Evolutionary conservation across 2,888 invertebrate genomes (phyloP), one percentile per base, ranked within the genome.

Genomic region (Chorisops tibialis): DNA sequence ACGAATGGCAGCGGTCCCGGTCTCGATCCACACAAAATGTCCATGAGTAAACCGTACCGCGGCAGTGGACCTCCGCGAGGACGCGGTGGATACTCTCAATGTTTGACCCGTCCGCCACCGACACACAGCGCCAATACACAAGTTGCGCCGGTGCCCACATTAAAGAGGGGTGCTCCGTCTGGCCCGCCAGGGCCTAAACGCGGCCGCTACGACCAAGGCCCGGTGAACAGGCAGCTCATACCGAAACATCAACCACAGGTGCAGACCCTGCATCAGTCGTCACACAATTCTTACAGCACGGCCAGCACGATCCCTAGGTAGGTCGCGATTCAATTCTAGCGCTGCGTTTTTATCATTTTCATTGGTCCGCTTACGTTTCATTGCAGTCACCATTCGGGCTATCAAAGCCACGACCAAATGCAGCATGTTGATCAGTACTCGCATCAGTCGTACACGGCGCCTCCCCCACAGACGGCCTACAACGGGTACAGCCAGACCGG

Each of bases 181-280:
- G 78, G 78, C 35, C 71, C 70, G 1, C 77, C 77, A 5, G 78
- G 78, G 18, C 76, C 78, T 9, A 78, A 78, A 64, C 74, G 78
- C 45, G 78, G 78, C 49, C 74, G 78, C 39, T 78, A 78, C 63
- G 78, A 78, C 39, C 74, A 76, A 22, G 74, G 76, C 35, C 76
- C 77, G 30, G 75, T 76, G 63, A 70, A 75, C 37, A 68, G 77
- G 12, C 76, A 77, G 61, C 71, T 77, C 66, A 72, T 74, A 39
- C 76, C 76, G 48, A 77, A 78, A 66, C 78, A 78, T 67, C 76
- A 77, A 63, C 70, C 75, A 51, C 64, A 71, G 50, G 69, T 73
- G 30, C 76, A 75, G 66, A 70, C 70, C 5, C 69, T 73, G 16
- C 67, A 67, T 56, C 56, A 62, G 11, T 54, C 67, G 24, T 50